phyloP scores from a whole-genome alignment of 2,113 vertebrate genomes.

The Cryptotis parvus region DNA sequence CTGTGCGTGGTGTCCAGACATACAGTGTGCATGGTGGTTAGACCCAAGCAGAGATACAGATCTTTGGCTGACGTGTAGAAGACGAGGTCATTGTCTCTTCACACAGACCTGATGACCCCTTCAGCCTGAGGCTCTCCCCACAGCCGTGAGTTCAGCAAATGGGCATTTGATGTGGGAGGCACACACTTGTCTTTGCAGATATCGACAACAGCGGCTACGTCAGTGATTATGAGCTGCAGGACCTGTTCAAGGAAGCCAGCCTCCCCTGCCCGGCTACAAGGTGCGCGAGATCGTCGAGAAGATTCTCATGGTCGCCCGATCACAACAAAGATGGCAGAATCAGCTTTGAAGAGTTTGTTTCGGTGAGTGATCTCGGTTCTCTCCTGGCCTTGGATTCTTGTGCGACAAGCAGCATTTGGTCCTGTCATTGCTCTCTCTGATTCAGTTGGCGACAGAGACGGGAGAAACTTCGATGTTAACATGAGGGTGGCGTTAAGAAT shows the following conservation, averaged over 20 bases:
- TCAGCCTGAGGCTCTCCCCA: no score
- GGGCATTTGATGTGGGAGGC: not conserved
- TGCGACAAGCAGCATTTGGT: slow-evolving; percentile 6
- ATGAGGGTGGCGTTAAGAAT: not conserved
- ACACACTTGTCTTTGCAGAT: slow-evolving; percentile 86
- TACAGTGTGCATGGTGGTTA: no score
- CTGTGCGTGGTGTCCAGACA: no score
- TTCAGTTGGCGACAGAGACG: not conserved
- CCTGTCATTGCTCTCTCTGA: not conserved
- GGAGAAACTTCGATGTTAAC: not conserved
- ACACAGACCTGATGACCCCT: not conserved
- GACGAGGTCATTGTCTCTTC: no score
- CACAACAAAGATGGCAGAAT: slow-evolving; percentile 97
- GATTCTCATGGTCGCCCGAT: slow-evolving; percentile 92
- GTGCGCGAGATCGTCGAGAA: slow-evolving; percentile 96
- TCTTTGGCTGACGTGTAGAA: not conserved
- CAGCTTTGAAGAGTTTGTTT: slow-evolving; percentile 97
- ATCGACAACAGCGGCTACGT: slow-evolving; percentile 97
- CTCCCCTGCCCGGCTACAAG: slow-evolving; percentile 96
- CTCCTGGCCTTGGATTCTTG: not conserved
- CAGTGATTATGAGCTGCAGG: slow-evolving; percentile 97
- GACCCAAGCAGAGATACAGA: slow-evolving; percentile 15
- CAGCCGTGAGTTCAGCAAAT: no score
- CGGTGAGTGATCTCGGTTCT: slow-evolving; percentile 86
- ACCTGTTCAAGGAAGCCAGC: slow-evolving; percentile 96